Evolutionary conservation across 2,113 vertebrate genomes (phyloP).

Genomic region (Meles meles): DNA sequence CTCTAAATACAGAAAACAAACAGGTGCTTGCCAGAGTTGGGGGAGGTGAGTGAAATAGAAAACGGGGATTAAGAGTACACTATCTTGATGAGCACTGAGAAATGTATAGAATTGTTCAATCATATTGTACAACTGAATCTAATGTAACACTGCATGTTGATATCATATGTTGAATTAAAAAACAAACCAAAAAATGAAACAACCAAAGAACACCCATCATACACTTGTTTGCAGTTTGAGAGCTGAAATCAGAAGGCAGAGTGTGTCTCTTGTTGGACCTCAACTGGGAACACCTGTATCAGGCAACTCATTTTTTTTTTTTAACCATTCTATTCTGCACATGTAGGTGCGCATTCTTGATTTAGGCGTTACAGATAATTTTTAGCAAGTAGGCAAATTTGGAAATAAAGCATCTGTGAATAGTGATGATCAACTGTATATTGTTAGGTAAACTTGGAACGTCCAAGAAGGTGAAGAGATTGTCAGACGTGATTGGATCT

Average conservation of each 20-base stretch:
- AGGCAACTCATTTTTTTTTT: neutral
- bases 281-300: neutral
- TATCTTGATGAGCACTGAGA: neutral
- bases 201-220: neutral
- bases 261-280: neutral
- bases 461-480: neutral
- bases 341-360: neutral
- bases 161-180: neutral
- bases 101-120: neutral
- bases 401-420: neutral
- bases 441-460: neutral
- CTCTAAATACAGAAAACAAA: neutral
- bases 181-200: neutral
- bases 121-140: neutral
- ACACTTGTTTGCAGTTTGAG: neutral
- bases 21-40: neutral
- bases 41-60: neutral
- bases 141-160: neutral
- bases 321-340: too few species aligned
- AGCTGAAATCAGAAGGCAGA: neutral
- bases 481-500: neutral
- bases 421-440: neutral
- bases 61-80: neutral
- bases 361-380: neutral
- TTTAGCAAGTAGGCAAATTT: neutral